phyloP scores from a whole-genome alignment of 2,888 invertebrate species.

The Proisotoma minuta region DNA sequence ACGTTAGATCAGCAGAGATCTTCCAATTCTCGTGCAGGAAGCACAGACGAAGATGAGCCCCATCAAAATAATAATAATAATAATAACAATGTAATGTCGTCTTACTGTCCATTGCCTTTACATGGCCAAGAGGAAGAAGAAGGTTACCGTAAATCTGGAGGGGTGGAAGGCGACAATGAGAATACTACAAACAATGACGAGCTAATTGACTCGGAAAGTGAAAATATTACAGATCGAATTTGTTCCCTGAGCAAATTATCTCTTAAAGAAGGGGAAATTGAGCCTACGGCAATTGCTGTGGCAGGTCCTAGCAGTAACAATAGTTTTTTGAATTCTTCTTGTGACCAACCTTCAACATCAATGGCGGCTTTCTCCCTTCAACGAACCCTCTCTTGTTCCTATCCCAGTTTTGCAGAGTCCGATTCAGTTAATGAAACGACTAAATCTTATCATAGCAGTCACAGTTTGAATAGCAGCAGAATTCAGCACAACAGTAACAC shows the following conservation, averaged over 20 bases:
- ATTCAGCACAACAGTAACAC: background rate
- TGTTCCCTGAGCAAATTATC: background rate
- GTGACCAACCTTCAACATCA: background rate
- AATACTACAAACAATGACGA: conserved; percentile 1
- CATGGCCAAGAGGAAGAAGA: no score
- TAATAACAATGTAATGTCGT: no score
- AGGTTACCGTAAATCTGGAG: background rate
- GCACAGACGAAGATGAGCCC: background rate
- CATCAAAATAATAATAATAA: no score
- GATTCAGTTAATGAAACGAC: conserved; percentile 1
- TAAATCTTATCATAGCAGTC: no score
- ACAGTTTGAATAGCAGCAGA: no score
- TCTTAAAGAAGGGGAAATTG: background rate
- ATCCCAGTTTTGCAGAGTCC: background rate
- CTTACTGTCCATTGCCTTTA: no score
- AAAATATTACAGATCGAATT: conserved; percentile 1
- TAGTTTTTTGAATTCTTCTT: no score
- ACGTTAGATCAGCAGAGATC: background rate
- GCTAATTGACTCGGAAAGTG: background rate
- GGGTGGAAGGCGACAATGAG: background rate
- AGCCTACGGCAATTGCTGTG: no score
- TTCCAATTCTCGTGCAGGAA: no score
- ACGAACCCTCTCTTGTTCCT: no score
- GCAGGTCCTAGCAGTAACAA: background rate
- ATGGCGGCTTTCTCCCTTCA: background rate